Base-by-base conservation (phyloP, 2,888 invertebrate species). In the Cactoblastis cactorum region DNA sequence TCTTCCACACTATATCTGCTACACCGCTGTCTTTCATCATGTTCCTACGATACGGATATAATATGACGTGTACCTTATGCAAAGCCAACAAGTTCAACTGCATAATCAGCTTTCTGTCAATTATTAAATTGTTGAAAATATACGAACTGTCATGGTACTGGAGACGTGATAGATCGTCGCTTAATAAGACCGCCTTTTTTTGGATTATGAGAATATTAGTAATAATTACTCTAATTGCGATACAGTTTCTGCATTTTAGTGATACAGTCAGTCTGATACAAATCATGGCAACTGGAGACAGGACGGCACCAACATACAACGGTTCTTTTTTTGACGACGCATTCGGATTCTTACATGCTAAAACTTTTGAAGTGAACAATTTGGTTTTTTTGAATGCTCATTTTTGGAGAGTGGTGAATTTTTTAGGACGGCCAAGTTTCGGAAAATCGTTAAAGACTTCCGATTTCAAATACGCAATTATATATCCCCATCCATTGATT, bases 21-120 rank as follows among this genome's bases (percentile, higher is more conserved):
- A 59, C 72, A n/a, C 74, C 74, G 0, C 22, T 67, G 0, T 62
- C 69, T 17, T 53, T 56, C 4, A 45, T 73, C 3, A 54, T 72
- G 56, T 57, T 69, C 17, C 5, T 72, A 0, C 60, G 67, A 38
- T 65, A 64, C 18, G 69, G 73, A 0, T 15, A 34, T 3, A 18
- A 62, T 6, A 53, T 65, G 5, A n/a, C 43, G 5, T 68, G 68
- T 15, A 5, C 50, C 0, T 14, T 59, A 1, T 68, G 68, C 51
- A 71, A 64, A 48, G 52, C 58, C 0, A 67, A 66, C 24, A 50
- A 32, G 1, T 67, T 71, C 14, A 47, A 62, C 3, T 55, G 54
- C 24, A 19, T 48, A 0, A 22, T 73, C 0, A 65, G 59, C 46
- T 1, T 69, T 0, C 9, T 71, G 0, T 59, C 58, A 19, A 4